These are phyloP conservation scores for Cheilinus undulatus DNA, from an alignment of 2,113 vertebrate species.

Conservation along the genomic window DNA sequence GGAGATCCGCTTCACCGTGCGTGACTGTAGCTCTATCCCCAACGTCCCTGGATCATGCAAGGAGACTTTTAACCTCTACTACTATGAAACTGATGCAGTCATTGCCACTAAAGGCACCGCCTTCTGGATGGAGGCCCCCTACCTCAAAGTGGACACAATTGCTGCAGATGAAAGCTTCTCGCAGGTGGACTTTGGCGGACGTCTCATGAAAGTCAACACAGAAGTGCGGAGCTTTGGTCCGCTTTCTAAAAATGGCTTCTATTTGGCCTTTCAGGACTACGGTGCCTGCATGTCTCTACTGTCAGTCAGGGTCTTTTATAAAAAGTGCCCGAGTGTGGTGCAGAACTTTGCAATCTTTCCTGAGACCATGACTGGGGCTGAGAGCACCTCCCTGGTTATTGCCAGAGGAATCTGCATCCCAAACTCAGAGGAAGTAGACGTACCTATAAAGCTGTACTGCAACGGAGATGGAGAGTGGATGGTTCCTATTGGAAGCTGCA, in stretches of 20 bases:
- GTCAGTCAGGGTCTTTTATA: conserved; percentile 97
- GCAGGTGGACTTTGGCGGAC: conserved; percentile 97
- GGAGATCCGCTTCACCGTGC: conserved; percentile 98
- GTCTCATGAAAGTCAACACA: conserved; percentile 98
- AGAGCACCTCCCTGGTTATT: conserved; percentile 98
- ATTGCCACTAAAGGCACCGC: conserved; percentile 95
- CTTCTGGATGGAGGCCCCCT: conserved; percentile 98
- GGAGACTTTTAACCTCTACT: conserved; percentile 99
- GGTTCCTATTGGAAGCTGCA: conserved; percentile 98
- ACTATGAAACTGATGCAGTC: conserved; percentile 95
- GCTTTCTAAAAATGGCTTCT: conserved; percentile 95
- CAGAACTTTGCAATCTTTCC: conserved; percentile 98
- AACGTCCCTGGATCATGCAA: conserved; percentile 98
- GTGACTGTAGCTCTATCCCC: conserved; percentile 98
- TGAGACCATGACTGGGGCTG: conserved; percentile 97
- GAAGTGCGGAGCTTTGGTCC: conserved; percentile 98
- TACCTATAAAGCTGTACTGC: conserved; percentile 98
- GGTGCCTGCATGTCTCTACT: conserved; percentile 99
- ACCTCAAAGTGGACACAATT: conserved; percentile 99
- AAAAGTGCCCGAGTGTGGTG: conserved; percentile 97
- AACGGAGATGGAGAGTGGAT: conserved; percentile 99
- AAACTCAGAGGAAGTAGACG: conserved; percentile 96
- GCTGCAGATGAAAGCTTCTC: conserved; percentile 99
- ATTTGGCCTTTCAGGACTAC: conserved; percentile 98
- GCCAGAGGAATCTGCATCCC: conserved; percentile 94